Base-by-base conservation (phyloP, 2,888 invertebrate species). In the Hydroisotoma schaefferi region DNA sequence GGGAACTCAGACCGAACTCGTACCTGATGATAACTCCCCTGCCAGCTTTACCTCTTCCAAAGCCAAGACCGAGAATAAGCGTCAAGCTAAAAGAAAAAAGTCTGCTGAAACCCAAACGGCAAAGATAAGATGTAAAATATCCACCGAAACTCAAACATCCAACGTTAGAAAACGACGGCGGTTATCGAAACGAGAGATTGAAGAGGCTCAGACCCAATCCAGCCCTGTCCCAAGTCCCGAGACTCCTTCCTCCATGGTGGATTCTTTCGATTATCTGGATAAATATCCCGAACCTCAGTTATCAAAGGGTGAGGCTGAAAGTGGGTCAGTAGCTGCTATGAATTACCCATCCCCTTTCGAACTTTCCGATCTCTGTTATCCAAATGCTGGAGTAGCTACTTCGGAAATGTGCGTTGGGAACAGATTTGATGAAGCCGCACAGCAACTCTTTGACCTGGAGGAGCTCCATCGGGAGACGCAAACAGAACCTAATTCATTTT, bases 91-190 rank as follows among this genome's bases (percentile, higher is more conserved):
- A 56, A 27, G 53, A 46, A 49, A 65, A 55, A 53, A 59, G 46
- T 62, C 67, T 10, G 62, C 67, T 18, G 58, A 66, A 38, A 63
- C 63, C 10, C 67, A 67, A 48, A 67, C 67, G n/a, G 58, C 56
- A 28, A 23, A 55, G 46, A 23, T 57, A 5, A 49, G 44, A 12
- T 28, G 59, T 15, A 37, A 59, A 51, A 47, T 68, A 3, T 65
- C 65, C 5, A 58, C 63, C 0, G 61, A 65, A 58, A 64, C 65
- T 18, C 65, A 68, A 49, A 68, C 67, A 8, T 49, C 62, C 5
- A 59, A 59, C 46, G 67, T 65, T 8, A 56, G 55, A 0, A 68
- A 68, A 37, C 51, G 67, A 26, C 49, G 61, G 15, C 52, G 67
- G 37, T 56, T 60, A n/a, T 52, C 62, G 2, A 65, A 65, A 25